Evolutionary conservation across 2,888 invertebrate genomes (phyloP).

Genomic region (Taenaris catops): DNA sequence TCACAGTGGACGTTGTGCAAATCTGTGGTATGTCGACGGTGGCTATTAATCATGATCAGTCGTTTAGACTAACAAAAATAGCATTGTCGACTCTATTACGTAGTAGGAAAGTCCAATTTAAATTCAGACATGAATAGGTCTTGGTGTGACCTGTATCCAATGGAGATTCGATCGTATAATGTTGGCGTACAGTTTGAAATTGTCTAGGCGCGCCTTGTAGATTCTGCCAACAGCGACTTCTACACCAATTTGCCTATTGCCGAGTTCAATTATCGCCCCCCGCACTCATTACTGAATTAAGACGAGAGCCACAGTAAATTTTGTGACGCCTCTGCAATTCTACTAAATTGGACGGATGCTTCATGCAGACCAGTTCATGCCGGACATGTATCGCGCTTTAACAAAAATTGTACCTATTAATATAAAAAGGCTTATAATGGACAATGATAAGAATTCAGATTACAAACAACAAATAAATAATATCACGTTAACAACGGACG

Average conservation of each 20-base stretch:
- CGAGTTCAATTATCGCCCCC: constrained; percentile 77
- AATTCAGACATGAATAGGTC: constrained; percentile 38
- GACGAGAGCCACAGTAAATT: constrained; percentile 66
- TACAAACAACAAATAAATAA: no score
- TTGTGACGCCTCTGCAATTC: constrained; percentile 60
- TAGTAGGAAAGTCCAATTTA: constrained; percentile 50
- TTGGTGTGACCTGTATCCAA: constrained; percentile 28
- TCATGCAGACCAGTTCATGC: constrained; percentile 47
- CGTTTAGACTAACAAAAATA: constrained; percentile 31
- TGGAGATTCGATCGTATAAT: constrained; percentile 35
- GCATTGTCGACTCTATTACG: constrained; percentile 45
- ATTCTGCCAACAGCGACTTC: constrained; percentile 48
- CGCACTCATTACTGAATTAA: constrained; percentile 77
- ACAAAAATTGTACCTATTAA: no score
- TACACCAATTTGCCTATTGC: constrained; percentile 76
- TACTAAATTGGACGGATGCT: constrained; percentile 45
- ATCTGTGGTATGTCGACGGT: constrained; percentile 55
- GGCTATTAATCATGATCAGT: constrained; percentile 50
- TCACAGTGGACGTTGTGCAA: constrained; percentile 58
- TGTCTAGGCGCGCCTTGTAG: constrained; percentile 29
- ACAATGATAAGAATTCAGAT: no score
- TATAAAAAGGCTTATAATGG: no score
- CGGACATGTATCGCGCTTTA: constrained; percentile 31
- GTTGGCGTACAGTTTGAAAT: constrained; percentile 37
- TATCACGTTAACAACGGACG: no score